Evolutionary conservation across 2,797 vertebrate species (phyloP), one percentile per base, ranked within the genome.

Genomic region (Girardinus metallicus): DNA sequence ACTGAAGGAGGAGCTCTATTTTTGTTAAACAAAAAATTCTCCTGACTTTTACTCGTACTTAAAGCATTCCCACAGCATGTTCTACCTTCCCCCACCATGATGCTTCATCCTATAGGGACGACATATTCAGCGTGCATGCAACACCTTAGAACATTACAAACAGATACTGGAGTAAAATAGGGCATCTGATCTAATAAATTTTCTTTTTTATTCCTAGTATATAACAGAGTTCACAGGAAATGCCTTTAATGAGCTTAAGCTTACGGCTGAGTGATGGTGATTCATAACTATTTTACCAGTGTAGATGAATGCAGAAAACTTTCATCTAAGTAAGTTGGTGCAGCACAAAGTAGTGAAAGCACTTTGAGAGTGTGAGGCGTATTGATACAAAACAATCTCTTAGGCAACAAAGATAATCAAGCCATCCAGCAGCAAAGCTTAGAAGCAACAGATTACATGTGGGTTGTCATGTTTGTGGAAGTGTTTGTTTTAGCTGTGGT

Each of bases 231-330:
- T 23, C 34, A 82, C 49, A 79, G 76, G 64, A 83, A 74, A 64
- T 47, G 29, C 53, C 55, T 80, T 44, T 39, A 60, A 77, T 41
- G 3, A 84, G 83, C 86, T 93, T 88, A 92, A 93, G 93, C 93
- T 93, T 88, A 91, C 87, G 90, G 90, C 87, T 91, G 89, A 88
- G 11, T 43, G 39, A n/a, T 7, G 83, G 90, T 87, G 83, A 78
- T 73, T 76, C 39, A 41, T 39, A 70, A 60, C 9, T 41, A 10
- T 66, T 80, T 82, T 76, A 71, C 77, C 68, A 55, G 80, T 62
- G 43, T 80, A 80, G 70, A 79, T 71, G 66, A 9, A 29, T n/a
- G 26, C 26, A 1, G 21, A 64, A 31, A 79, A 68, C 21, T n/a
- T n/a, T n/a, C n/a, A n/a, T n/a, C n/a, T n/a, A n/a, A n/a, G n/a